Evolutionary conservation across 1,140 invertebrate species (phyloP).

Genomic region (Pectinophora gossypiella): DNA sequence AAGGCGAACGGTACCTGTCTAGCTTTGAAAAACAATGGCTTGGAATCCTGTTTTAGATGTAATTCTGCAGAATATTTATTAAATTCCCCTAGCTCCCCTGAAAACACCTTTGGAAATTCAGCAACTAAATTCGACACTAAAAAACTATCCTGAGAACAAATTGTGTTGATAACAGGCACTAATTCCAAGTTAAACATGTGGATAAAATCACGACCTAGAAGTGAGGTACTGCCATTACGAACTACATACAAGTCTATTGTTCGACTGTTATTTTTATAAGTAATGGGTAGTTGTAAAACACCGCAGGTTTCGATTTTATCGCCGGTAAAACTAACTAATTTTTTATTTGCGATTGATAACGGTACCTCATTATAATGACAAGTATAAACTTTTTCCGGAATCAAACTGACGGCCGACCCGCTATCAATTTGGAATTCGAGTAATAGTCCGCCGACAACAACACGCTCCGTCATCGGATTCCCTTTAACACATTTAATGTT

Average conservation of each 20-base stretch:
- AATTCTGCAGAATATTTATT: not conserved
- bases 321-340: conserved; percentile 1
- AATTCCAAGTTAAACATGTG: conserved; percentile 1
- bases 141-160: not conserved
- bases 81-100: not conserved
- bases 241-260: not conserved
- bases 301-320: not conserved
- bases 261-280: not conserved
- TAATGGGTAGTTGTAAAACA: not conserved
- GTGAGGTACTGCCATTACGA: not conserved
- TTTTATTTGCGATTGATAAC: not conserved
- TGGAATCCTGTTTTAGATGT: not conserved
- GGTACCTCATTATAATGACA: not conserved
- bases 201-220: conserved; percentile 6
- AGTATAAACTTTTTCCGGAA: conserved; percentile 1
- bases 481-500: conserved; percentile 9
- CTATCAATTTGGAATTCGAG: conserved; percentile 8
- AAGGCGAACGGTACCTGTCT: not conserved
- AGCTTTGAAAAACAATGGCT: not conserved
- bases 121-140: not conserved
- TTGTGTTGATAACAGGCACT: not conserved
- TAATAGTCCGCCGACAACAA: not conserved
- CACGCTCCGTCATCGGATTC: not conserved
- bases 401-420: not conserved
- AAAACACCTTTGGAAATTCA: not conserved